phyloP scores from a whole-genome alignment of 2,888 invertebrate genomes.

The Dyspetes luteomarginatus region DNA sequence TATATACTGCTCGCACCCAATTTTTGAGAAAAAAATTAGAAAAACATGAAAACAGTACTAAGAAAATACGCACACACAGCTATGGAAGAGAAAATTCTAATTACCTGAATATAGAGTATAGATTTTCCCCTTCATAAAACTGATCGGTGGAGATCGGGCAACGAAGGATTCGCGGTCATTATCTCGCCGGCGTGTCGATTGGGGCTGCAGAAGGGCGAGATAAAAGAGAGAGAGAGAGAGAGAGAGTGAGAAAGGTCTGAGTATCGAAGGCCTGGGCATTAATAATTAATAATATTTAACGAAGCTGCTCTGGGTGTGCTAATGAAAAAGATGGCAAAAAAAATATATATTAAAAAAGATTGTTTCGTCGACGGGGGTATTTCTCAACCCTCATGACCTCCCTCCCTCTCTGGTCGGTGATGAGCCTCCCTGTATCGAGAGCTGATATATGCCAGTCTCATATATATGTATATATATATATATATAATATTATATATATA shows the following conservation, averaged over 20 bases:
- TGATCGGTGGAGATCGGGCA: not conserved
- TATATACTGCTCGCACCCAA: not conserved
- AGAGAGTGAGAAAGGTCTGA: not conserved
- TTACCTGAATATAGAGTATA: not conserved
- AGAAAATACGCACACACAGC: not conserved
- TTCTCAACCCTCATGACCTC: not conserved
- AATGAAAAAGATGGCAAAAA: constrained; percentile 37
- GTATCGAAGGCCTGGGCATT: constrained; percentile 38
- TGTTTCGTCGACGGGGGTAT: constrained; percentile 24
- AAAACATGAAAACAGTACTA: not conserved
- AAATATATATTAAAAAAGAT: constrained; percentile 37
- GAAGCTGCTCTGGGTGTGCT: constrained; percentile 30
- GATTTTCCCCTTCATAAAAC: constrained; percentile 22
- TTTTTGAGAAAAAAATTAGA: not conserved
- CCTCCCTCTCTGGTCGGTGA: constrained; percentile 13
- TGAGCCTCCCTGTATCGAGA: constrained; percentile 40
- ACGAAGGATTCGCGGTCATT: constrained; percentile 32
- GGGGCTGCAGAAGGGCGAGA: not conserved
- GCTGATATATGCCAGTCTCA: constrained; percentile 29
- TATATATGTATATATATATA: constrained; percentile 2
- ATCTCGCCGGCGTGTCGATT: constrained; percentile 34
- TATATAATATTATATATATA: not conserved
- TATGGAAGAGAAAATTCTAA: not conserved
- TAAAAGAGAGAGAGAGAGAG: not conserved
- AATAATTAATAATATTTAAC: constrained; percentile 64